phyloP scores from a whole-genome alignment of 2,113 vertebrate species.

The Otis tarda region DNA sequence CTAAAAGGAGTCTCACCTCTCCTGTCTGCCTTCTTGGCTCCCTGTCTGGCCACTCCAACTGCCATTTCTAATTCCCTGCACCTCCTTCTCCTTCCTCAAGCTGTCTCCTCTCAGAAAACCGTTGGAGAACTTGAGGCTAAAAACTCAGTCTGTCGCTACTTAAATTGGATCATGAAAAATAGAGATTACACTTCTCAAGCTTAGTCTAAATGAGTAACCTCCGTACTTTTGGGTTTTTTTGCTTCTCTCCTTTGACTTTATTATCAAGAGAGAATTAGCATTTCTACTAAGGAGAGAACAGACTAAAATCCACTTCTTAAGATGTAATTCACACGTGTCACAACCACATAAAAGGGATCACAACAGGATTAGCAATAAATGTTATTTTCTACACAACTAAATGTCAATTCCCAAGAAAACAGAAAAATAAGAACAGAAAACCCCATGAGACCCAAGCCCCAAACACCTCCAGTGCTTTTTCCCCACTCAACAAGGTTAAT shows the following conservation, averaged over 20 bases:
- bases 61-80: not conserved
- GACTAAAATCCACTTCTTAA: not conserved
- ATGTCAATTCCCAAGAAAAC: not conserved
- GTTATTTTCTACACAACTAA: conserved; percentile 5
- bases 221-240: not conserved
- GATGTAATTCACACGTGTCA: conserved; percentile 9
- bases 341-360: not conserved
- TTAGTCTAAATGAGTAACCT: not conserved
- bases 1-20: not conserved
- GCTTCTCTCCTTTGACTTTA: not conserved
- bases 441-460: not conserved
- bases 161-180: not conserved
- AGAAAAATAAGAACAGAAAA: not conserved
- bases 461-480: not conserved
- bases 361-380: not conserved
- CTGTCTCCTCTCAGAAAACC: not conserved
- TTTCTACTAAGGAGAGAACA: not conserved
- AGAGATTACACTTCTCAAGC: not conserved
- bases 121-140: not conserved
- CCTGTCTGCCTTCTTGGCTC: not conserved
- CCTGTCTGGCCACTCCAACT: not conserved
- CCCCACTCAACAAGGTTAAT: conserved; percentile 16
- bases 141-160: not conserved
- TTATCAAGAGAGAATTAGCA: conserved; percentile 1
- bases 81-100: not conserved